These are phyloP conservation scores for Magallana angulata DNA, from an alignment of 1,140 invertebrate species.

Conservation along the genomic window DNA sequence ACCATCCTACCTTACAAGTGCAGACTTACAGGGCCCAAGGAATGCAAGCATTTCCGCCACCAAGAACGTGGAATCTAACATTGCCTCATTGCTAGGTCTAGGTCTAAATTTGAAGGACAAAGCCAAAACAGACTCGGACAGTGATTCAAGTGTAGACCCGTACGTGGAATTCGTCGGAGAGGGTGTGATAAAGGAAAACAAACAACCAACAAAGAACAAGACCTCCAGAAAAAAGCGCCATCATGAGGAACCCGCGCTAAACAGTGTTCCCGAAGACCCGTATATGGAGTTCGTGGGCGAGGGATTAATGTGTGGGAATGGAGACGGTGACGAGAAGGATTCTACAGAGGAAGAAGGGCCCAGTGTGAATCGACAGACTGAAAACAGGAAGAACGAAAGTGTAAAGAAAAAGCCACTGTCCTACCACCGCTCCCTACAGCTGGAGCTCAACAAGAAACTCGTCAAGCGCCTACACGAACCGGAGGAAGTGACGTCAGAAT, in stretches of 20 bases:
- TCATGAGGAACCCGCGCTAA: not conserved
- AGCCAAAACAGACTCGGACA: not conserved
- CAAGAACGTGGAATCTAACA: not conserved
- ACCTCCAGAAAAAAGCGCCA: not conserved
- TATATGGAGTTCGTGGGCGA: not conserved
- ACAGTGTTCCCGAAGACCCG: not conserved
- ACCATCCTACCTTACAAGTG: not conserved
- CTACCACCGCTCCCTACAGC: not conserved
- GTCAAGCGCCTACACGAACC: not conserved
- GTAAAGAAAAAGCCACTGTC: not conserved
- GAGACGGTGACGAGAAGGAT: not conserved
- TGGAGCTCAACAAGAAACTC: not conserved
- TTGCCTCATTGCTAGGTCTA: not conserved
- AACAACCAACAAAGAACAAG: not conserved
- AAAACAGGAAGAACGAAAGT: not conserved
- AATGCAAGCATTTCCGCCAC: not conserved
- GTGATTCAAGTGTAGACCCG: not conserved
- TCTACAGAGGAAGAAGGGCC: not conserved
- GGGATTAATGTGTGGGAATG: not conserved
- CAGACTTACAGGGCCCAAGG: not conserved
- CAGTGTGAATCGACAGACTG: not conserved
- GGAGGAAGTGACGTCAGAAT: not conserved
- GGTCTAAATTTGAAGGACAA: not conserved
- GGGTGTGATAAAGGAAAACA: not conserved
- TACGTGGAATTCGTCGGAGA: constrained; percentile 1